These are phyloP conservation scores for Barnardius zonarius DNA, from an alignment of 2,113 vertebrate species.

Conservation along the genomic window DNA sequence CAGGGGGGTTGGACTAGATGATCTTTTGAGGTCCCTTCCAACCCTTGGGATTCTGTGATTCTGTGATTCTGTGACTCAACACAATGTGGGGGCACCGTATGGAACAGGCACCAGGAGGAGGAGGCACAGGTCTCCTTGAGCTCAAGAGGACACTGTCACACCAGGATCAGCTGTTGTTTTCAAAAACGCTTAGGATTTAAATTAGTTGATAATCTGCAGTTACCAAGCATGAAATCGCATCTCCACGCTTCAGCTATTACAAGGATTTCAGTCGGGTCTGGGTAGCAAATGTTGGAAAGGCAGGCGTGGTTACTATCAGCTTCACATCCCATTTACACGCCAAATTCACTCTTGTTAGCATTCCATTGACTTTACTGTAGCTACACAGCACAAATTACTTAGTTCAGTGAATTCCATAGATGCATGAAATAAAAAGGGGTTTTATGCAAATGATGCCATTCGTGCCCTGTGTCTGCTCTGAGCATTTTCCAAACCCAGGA, in stretches of 20 bases:
- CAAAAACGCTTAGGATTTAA: background rate
- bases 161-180: conserved; percentile 35
- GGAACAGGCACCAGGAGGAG: background rate
- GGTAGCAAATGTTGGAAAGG: background rate
- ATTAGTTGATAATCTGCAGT: background rate
- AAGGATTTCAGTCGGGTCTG: background rate
- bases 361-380: background rate
- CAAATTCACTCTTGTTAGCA: background rate
- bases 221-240: background rate
- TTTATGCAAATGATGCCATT: background rate
- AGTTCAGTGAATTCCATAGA: background rate
- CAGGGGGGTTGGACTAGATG: no score
- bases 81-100: accelerated
- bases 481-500: background rate
- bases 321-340: background rate
- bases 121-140: background rate
- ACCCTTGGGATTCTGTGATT: no score
- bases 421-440: background rate
- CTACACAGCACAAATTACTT: background rate
- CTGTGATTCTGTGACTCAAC: background rate
- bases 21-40: no score
- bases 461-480: background rate
- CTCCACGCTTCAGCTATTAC: conserved; percentile 5
- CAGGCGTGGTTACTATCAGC: background rate
- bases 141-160: background rate